These are phyloP conservation scores for Otus sunia DNA, from an alignment of 2,113 vertebrate species.

Conservation along the genomic window DNA sequence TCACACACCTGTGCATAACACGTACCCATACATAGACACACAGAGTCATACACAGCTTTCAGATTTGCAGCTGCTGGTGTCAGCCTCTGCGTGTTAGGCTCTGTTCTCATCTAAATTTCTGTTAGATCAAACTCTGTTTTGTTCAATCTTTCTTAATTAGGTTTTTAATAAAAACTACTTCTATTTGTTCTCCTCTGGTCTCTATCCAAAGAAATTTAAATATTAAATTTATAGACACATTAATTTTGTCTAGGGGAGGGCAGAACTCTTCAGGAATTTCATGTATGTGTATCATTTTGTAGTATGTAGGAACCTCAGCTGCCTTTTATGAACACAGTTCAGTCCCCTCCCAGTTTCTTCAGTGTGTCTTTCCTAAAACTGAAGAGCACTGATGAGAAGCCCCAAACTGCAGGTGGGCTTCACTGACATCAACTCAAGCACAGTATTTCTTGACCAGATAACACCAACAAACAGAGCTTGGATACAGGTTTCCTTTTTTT, in stretches of 20 bases:
- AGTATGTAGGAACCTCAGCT: background rate
- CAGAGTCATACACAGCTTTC: background rate
- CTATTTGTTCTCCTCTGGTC: background rate
- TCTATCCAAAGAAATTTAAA: background rate
- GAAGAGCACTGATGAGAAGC: background rate
- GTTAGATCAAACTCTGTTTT: background rate
- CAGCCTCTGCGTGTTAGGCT: background rate
- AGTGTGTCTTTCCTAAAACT: background rate
- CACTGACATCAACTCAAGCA: background rate
- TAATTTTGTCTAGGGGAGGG: background rate
- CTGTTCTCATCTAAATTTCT: background rate
- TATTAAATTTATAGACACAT: background rate
- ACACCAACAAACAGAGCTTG: background rate
- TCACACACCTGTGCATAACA: accelerated
- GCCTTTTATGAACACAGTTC: background rate
- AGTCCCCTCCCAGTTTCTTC: background rate
- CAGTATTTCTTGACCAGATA: background rate
- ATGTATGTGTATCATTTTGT: background rate
- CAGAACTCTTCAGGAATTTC: background rate
- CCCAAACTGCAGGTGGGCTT: background rate
- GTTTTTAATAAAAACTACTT: background rate
- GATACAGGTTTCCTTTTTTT: background rate
- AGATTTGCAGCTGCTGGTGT: background rate
- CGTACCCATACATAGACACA: background rate
- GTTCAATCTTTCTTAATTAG: background rate